Evolutionary conservation across 2,797 vertebrate genomes (phyloP), one percentile per base, ranked within the genome.

Genomic region (Phataginus tetradactyla): DNA sequence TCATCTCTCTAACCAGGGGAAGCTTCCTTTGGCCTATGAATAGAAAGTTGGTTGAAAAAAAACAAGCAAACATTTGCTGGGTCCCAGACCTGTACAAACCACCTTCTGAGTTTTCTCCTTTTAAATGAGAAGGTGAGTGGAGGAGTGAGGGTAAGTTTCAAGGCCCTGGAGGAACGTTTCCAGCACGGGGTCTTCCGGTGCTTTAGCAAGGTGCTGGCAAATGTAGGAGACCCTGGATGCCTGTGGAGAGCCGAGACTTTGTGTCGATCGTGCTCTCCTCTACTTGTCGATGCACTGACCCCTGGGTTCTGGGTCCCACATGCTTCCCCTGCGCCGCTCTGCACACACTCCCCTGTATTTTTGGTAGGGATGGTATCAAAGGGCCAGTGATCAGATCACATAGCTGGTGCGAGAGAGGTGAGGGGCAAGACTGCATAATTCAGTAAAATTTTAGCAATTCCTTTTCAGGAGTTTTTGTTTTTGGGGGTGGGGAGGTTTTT

Each of bases 391-490:
- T 55, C 42, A 68, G 57, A 34, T 92, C 79, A 11, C 9, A 11
- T 2, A 11, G 45, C 71, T 39, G 66, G 68, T 20, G 53, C 57
- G 57, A 75, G 75, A 78, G 20, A 90, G 34, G 32, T 27, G 75
- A 69, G n/a, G 49, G 53, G 29, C 53, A 66, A 91, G 79, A 89
- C 34, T 69, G 14, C 39, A 13, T 77, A 69, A 83, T 80, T 72
- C 53, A 77, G 21, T 55, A 79, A 53, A 93, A 95, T 77, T 95
- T 92, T 29, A 88, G 37, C 29, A 91, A 88, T 59, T 92, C 17
- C 14, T 64, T 81, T 75, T 91, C 59, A 77, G 42, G 32, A 55
- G 39, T 64, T 17, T 83, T 91, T 78, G 78, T 95, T 53, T 87
- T 45, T 34, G 13, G 29, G 34, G 9, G 37, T 11, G 25, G n/a